Conservation (phyloP, 37 sponge, comb jelly and placozoan species). For the Halichondria panicea region DNA sequence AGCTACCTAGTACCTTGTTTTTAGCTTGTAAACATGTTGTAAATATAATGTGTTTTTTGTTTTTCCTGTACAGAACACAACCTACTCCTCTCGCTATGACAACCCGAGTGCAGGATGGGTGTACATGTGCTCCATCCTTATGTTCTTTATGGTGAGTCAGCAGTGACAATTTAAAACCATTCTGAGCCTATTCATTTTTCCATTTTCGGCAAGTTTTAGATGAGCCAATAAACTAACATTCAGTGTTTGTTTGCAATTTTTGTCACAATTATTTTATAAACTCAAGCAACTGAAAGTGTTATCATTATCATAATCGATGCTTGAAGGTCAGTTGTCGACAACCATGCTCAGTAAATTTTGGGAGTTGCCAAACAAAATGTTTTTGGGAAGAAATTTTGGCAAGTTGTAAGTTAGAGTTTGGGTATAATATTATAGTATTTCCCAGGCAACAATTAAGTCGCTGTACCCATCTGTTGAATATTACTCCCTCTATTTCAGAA, state of each 20-base stretch:
- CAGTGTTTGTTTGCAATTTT: not conserved
- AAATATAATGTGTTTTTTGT: not conserved
- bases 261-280: too few relatives aligned
- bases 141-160: constrained; percentile 88
- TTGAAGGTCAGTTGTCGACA: too few relatives aligned
- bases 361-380: too few relatives aligned
- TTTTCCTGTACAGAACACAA: constrained; percentile 5
- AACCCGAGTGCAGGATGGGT: constrained; percentile 88
- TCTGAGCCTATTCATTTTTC: not conserved
- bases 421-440: too few relatives aligned
- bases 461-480: too few relatives aligned
- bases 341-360: too few relatives aligned
- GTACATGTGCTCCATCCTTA: constrained; percentile 76
- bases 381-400: too few relatives aligned
- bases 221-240: not conserved
- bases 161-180: not conserved
- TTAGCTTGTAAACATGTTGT: not conserved
- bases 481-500: constrained; percentile 45
- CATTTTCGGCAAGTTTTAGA: not conserved
- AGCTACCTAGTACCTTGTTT: too few relatives aligned
- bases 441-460: too few relatives aligned
- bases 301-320: too few relatives aligned
- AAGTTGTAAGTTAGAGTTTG: too few relatives aligned
- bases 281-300: too few relatives aligned
- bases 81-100: constrained; percentile 76